phyloP scores from a whole-genome alignment of 1,140 invertebrate genomes.

The Maconellicoccus hirsutus region DNA sequence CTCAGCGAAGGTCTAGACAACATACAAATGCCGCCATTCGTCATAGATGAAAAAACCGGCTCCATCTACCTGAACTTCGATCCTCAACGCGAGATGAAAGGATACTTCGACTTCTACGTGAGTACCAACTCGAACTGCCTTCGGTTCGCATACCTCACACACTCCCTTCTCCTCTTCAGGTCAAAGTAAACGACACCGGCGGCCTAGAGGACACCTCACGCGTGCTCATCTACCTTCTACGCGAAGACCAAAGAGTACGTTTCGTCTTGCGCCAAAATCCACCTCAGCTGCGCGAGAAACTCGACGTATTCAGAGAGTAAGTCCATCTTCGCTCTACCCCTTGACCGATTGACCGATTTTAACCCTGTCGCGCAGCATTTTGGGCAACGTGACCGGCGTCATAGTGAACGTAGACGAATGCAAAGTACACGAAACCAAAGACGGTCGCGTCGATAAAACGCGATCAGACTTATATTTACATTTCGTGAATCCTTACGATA shows the following conservation, averaged over 20 bases:
- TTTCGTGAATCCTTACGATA: slow-evolving; percentile 75
- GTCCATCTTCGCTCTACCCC: no score
- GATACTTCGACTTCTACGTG: slow-evolving; percentile 79
- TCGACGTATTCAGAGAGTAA: slow-evolving; percentile 69
- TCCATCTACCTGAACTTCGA: slow-evolving; percentile 82
- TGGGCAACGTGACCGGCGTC: slow-evolving; percentile 73
- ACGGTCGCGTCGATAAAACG: slow-evolving; percentile 85
- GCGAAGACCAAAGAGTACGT: slow-evolving; percentile 84
- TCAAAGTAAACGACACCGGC: slow-evolving; percentile 71
- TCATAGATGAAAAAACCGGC: slow-evolving; percentile 67
- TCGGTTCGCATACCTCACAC: no score
- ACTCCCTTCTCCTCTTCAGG: slow-evolving; percentile 37
- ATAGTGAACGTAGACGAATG: slow-evolving; percentile 90
- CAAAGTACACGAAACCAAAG: slow-evolving; percentile 80
- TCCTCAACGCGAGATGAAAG: slow-evolving; percentile 91
- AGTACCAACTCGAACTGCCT: no score
- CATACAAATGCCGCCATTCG: slow-evolving; percentile 60
- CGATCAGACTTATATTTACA: slow-evolving; percentile 90
- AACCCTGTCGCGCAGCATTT: no score
- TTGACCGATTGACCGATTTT: no score
- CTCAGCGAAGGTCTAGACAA: slow-evolving; percentile 75
- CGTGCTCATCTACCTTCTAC: slow-evolving; percentile 79
- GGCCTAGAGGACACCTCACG: slow-evolving; percentile 63
- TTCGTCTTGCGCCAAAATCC: slow-evolving; percentile 84
- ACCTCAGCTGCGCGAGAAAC: slow-evolving; percentile 64